Conservation (phyloP, 2,888 invertebrate genomes). For the Andrena praecox region DNA sequence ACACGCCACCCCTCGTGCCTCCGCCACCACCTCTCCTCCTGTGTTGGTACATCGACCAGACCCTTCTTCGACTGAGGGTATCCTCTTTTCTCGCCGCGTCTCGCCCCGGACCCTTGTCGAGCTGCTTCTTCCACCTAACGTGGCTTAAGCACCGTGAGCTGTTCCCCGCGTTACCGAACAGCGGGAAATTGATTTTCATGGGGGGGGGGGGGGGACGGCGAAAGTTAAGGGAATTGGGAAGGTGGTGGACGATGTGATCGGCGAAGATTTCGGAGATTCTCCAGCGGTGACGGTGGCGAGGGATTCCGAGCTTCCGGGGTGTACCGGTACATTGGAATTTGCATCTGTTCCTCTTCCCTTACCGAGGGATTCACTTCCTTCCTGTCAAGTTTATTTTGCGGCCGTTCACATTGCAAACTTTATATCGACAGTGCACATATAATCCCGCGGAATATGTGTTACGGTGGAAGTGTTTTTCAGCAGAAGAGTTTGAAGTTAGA, state of each 20-base stretch:
- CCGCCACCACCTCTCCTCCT: not conserved
- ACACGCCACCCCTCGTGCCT: conserved; percentile 47
- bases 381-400: no score
- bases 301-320: no score
- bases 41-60: conserved; percentile 6
- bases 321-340: no score
- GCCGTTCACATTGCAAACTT: no score
- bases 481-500: no score
- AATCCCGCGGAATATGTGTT: no score
- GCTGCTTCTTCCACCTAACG: conserved; percentile 14
- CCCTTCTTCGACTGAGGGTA: not conserved
- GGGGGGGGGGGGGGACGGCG: not conserved
- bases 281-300: not conserved
- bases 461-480: no score
- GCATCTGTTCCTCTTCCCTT: no score
- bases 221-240: conserved; percentile 10
- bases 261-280: not conserved
- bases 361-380: no score
- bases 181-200: conserved; percentile 48
- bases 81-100: conserved; percentile 12
- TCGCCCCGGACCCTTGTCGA: not conserved
- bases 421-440: no score
- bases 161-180: conserved; percentile 26
- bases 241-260: conserved; percentile 1
- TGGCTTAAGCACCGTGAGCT: conserved; percentile 29